Base-by-base conservation (phyloP, 2,797 vertebrate genomes). In the Eulemur mongoz region DNA sequence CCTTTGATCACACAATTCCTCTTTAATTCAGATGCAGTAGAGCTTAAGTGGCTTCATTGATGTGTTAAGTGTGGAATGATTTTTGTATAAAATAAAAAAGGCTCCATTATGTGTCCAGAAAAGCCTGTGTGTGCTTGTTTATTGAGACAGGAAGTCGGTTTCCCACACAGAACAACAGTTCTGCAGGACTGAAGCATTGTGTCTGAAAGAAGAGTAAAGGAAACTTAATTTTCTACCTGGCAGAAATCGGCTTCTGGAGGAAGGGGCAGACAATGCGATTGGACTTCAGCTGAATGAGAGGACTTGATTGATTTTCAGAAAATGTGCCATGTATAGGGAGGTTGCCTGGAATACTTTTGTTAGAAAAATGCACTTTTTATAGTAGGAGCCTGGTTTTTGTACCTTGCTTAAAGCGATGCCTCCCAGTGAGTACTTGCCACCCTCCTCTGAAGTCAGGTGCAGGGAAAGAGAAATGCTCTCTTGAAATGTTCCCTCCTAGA, bases 41-140 rank as follows among this genome's bases (percentile, higher is more conserved):
- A 99, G 98, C 98, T 99, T 98, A 98, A 99, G 98, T 99, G 98
- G 98, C 98, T 98, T 99, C 99, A 99, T 98, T 99, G 99, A 99
- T 99, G 99, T 99, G 99, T 99, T 99, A 99, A 99, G 99, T 99
- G 99, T 98, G 99, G 99, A 99, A 99, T 98, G 98, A 98, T 99
- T 99, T 99, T 98, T 98, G 97, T 98, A 98, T 98, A 98, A 98
- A 98, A 98, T 98, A 97, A 98, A 99, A 98, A 99, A 98, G 98
- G 96, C 98, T 98, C 99, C 98, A 99, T 99, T 99, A 99, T 99
- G 98, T 98, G 97, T 95, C 98, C 98, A 98, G 98, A 97, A 98
- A 99, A 98, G 98, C 97, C 98, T 98, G 98, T 98, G 98, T 98
- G 98, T 98, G 98, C 98, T 98, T 98, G 98, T 98, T 99, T 99